phyloP scores from a whole-genome alignment of 2,797 vertebrate genomes.

The Otus scops region DNA sequence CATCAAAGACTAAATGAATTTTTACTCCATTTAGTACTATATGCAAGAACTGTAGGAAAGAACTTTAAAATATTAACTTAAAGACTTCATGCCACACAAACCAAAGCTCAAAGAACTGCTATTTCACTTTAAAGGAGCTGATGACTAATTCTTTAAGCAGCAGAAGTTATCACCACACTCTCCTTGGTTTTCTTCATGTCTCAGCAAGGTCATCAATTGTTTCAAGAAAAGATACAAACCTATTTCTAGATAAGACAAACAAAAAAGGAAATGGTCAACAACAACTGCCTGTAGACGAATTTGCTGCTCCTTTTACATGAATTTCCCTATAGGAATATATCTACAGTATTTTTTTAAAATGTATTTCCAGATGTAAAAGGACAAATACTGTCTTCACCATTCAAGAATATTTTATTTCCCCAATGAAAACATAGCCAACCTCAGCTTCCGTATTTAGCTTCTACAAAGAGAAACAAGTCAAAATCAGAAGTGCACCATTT shows the following conservation, averaged over 20 bases:
- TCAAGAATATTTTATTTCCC: not conserved
- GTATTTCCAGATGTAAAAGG: not conserved
- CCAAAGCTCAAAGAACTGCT: not conserved
- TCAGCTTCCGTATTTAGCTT: not conserved
- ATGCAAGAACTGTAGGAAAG: not conserved
- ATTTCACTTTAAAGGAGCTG: not conserved
- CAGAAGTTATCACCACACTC: not conserved
- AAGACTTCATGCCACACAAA: not conserved
- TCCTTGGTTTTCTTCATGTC: not conserved
- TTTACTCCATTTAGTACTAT: not conserved
- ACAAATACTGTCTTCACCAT: not conserved
- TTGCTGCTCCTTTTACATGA: not conserved
- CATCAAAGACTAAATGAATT: not conserved
- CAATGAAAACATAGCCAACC: not conserved
- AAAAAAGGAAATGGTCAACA: not conserved
- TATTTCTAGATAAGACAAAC: not conserved
- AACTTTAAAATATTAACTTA: not conserved
- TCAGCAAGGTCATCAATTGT: not conserved
- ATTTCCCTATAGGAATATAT: not conserved
- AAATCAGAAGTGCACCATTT: conserved; percentile 6
- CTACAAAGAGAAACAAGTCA: not conserved
- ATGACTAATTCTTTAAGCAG: not conserved
- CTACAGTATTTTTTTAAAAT: not conserved
- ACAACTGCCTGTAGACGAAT: not conserved
- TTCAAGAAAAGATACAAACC: not conserved